Base-by-base conservation (phyloP, 23 tunicate genomes). In the Halocynthia roretzi region DNA sequence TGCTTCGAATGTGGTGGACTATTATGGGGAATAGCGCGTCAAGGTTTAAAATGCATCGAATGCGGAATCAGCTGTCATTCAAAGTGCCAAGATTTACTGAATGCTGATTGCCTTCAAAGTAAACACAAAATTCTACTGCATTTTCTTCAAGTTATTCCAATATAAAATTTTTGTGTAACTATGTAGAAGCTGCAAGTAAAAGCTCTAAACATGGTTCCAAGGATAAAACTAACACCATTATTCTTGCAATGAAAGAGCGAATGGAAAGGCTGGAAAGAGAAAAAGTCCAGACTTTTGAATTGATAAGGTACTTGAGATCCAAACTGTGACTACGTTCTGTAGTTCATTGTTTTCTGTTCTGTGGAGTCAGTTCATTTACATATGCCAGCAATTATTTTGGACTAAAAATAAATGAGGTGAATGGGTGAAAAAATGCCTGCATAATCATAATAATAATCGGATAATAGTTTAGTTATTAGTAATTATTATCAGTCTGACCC, bases 11-110 rank as follows among this genome's bases (percentile, higher is more conserved):
- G 98, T 67, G 87, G 81, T 15, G 91, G 90, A 0, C 57, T 87
- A 19, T 72, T 93, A 31, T 93, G 98, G 98, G 98, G 98, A 18
- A 50, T 93, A 10, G 84, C 98, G 6, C 70, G 94, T 50, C 98
- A 93, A 71, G 98, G 98, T 5, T 50, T 80, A 10, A 74, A 84
- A 11, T 93, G 98, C 68, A 70, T 56, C 5, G 86, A 87, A 57
- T 87, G 98, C 60, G 84, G 95, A 6, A 84, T 87, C 61, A 93
- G 83, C 56, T 87, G 98, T 56, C 98, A 93, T 81, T 94, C 87
- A 81, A 83, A 78, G 61, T 93, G 98, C 56, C 78, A 75, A 77
- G 94, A 93, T 71, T 61, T 93, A 52, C 72, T 93, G 52, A 93
- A 85, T 71, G 91, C 98, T 7, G 98, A 93, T 63, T 93, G 98